Base-by-base conservation (phyloP, 1,140 invertebrate genomes). In the Zaprionus capensis region DNA sequence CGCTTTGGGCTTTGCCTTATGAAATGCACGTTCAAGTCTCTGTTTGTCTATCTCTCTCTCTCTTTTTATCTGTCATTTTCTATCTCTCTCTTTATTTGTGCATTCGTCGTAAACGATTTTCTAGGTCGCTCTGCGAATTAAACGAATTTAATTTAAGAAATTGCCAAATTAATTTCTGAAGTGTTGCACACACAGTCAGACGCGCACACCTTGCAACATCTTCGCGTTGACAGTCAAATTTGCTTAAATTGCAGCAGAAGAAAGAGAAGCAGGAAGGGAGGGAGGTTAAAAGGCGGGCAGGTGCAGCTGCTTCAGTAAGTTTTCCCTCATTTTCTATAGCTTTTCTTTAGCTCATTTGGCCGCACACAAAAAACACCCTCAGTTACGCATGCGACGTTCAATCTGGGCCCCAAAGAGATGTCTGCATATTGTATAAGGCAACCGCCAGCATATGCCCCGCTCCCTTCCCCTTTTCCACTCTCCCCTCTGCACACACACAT, bases 301-400 rank as follows among this genome's bases (percentile, higher is more conserved):
- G 1, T 7, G 28, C 26, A 24, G 46, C 20, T 41, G 38, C 38
- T 20, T 38, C 36, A 17, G 41, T 44, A 11, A 49, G 46, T 51
- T 51, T 51, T 2, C 46, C 46, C 20, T 2, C 11, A 2, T 41
- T 41, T 34, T 34, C 26, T 11, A 44, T 46, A 46, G 61, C 58
- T 53, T 44, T 71, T 72, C 57, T 62, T 76, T 67, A 72, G 63
- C 69, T 36, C 69, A 72, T 76, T 76, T 76, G 55, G 56, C 56
- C 71, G 72, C 67, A 75, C 68, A 71, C 81, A 68, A 53, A 70
- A 82, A 80, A 83, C 84, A 73, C 74, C 78, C 81, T 81, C 70
- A 51, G 84, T 85, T 81, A 87, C 85, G 85, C 84, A 85, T 81
- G 71, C 64, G 84, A 57, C 61, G 58, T 78, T 76, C 55, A 81